Evolutionary conservation across 2,113 vertebrate species (phyloP), one percentile per base, ranked within the genome.

Genomic region (Physeter macrocephalus): DNA sequence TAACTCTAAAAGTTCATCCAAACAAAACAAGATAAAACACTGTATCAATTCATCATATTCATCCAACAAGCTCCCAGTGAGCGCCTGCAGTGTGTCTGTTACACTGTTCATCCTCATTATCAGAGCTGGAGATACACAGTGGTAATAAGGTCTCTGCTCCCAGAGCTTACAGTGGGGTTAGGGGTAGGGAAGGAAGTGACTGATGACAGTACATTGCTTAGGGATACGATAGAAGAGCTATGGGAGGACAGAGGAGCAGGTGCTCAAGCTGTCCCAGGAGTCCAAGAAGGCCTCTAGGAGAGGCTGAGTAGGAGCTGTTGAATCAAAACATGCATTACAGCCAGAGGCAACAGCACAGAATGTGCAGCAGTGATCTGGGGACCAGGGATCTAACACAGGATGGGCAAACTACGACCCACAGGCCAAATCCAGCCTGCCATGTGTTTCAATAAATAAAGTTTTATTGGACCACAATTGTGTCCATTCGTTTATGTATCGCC

Each of bases 381-480:
- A 82, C 61, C 4, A 54, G 21, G 57, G 10, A 49, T 36, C 71
- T 49, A 71, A 87, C 21, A 52, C 21, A 54, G 34, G 36, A 41
- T 7, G 36, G 15, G 21, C 54, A 66, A 91, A 64, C 31, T 57
- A 61, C 54, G 20, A 52, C 31, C 39, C n/a, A 39, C 1, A 78
- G 57, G 25, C 39, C 64, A 87, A 71, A 81, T 43, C 49, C 23
- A 96, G 21, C 52, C 31, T 77, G 18, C 21, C 59, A 52, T 18
- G 3, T 82, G 29, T 9, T 43, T 87, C 54, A 92, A 20, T 61
- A 95, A 93, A 91, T 84, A 92, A 97, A 88, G 75, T 88, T 97
- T 96, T 94, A 90, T 9, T 88, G 84, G n/a, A 96, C 69, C 25
- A 72, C 46, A 41, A 39, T 9, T 21, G 64, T 36, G 14, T 13